Conservation (phyloP, 2,888 invertebrate genomes). For the Brassicogethes aeneus region DNA sequence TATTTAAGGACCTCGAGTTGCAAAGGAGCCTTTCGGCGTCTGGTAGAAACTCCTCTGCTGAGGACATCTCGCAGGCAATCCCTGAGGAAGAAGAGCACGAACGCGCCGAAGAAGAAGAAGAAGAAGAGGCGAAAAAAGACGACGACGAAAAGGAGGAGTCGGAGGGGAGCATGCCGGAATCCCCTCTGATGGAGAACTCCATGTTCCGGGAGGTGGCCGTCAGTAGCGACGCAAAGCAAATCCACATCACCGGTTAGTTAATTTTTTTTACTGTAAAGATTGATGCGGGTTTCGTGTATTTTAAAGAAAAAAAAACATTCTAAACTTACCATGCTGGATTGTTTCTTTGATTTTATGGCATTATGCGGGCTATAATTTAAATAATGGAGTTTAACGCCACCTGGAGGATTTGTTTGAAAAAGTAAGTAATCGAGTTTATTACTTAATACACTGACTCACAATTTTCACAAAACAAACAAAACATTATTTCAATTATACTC, state of each 20-base stretch:
- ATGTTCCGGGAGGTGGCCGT: conserved; percentile 18
- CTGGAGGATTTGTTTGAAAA: too few relatives aligned
- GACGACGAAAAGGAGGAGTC: conserved; percentile 1
- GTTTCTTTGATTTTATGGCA: conserved; percentile 14
- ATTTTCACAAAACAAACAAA: too few relatives aligned
- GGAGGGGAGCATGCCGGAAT: conserved; percentile 3
- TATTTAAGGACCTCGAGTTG: conserved; percentile 27
- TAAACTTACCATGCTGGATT: conserved; percentile 10
- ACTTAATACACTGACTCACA: too few relatives aligned
- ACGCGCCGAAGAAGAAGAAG: conserved; percentile 18
- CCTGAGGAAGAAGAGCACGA: conserved; percentile 34
- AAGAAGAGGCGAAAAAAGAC: conserved; percentile 7
- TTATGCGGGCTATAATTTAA: conserved; percentile 1
- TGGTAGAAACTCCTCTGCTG: conserved; percentile 24
- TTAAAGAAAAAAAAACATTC: not conserved
- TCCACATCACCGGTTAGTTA: not conserved
- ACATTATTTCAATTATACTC: too few relatives aligned
- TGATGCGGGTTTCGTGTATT: not conserved
- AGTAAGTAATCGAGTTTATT: too few relatives aligned
- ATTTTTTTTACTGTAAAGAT: not conserved
- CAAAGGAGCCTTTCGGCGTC: conserved; percentile 22
- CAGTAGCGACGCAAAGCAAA: conserved; percentile 12
- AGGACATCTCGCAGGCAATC: conserved; percentile 36
- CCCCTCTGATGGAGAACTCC: conserved; percentile 11
- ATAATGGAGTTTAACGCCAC: conserved; percentile 1